phyloP scores from a whole-genome alignment of 2,888 invertebrate genomes.

The Myopa testacea region DNA sequence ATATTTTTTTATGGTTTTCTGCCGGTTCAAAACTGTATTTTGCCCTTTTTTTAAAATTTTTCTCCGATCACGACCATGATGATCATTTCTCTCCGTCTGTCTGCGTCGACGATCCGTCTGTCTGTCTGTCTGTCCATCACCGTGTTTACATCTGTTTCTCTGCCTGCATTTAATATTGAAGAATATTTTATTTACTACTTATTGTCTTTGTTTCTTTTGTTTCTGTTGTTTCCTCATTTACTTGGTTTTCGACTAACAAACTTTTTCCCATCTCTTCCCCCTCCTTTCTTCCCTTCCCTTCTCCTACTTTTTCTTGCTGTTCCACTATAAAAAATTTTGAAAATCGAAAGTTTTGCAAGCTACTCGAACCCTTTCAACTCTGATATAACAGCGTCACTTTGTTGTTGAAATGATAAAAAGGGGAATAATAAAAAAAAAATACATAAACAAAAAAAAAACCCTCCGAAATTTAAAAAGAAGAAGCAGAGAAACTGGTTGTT shows the following conservation, averaged over 20 bases:
- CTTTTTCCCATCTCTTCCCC: too few relatives aligned
- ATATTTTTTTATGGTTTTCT: constrained; percentile 57
- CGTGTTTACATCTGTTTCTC: too few relatives aligned
- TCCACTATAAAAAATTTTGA: not conserved
- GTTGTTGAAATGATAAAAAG: not conserved
- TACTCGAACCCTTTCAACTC: not conserved
- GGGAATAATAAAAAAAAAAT: too few relatives aligned
- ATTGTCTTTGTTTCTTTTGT: not conserved
- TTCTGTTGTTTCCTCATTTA: not conserved
- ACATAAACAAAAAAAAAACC: too few relatives aligned
- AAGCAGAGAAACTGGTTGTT: not conserved
- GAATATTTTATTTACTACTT: not conserved
- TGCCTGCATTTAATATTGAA: too few relatives aligned
- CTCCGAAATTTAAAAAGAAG: not conserved
- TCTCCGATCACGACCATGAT: too few relatives aligned
- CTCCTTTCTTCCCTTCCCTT: not conserved
- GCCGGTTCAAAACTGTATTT: too few relatives aligned
- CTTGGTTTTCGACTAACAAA: not conserved
- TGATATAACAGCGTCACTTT: not conserved
- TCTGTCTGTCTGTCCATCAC: too few relatives aligned
- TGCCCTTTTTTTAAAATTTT: too few relatives aligned
- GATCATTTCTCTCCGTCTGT: too few relatives aligned
- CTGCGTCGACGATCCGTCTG: too few relatives aligned
- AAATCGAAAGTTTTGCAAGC: constrained; percentile 6
- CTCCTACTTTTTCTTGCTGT: not conserved